A percentile compares a stretch with the other conserved stretches of the same genome.
Evolutionary conservation across 2,888 invertebrate species (phyloP).

Genomic region (Chrysodeixis includens): DNA sequence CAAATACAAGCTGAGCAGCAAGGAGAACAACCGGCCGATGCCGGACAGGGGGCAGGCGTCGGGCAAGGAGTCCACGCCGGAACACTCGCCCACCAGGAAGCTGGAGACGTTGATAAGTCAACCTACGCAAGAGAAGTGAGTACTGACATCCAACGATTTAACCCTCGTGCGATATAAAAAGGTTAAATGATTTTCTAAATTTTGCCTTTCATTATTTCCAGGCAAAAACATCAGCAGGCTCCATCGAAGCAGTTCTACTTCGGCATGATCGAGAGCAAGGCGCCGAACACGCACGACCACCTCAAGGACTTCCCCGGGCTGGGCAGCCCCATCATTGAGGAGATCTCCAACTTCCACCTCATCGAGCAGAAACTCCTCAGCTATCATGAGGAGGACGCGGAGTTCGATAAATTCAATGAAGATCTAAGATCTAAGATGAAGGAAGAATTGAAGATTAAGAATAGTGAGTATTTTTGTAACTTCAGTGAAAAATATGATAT

Average conservation of each 20-base stretch:
- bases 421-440: constrained; percentile 78
- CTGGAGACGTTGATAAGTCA: constrained; percentile 64
- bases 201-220: constrained; percentile 51
- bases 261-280: constrained; percentile 91
- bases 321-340: constrained; percentile 84
- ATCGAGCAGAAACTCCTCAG: constrained; percentile 83
- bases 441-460: constrained; percentile 78
- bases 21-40: constrained; percentile 75
- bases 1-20: constrained; percentile 72
- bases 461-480: constrained; percentile 69
- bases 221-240: constrained; percentile 71
- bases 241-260: constrained; percentile 92
- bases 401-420: constrained; percentile 83
- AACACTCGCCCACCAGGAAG: constrained; percentile 88
- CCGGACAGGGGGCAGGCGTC: constrained; percentile 89
- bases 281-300: constrained; percentile 73
- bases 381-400: constrained; percentile 81
- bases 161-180: too few species aligned
- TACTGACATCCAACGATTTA: constrained; percentile 13
- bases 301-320: constrained; percentile 84
- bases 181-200: too few species aligned
- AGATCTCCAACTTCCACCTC: constrained; percentile 82
- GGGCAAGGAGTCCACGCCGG: constrained; percentile 91
- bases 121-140: constrained; percentile 74
- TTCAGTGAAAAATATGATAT: not conserved